Evolutionary conservation across 2,888 invertebrate species (phyloP), one percentile per base, ranked within the genome.

Genomic region (Axea sp.): DNA sequence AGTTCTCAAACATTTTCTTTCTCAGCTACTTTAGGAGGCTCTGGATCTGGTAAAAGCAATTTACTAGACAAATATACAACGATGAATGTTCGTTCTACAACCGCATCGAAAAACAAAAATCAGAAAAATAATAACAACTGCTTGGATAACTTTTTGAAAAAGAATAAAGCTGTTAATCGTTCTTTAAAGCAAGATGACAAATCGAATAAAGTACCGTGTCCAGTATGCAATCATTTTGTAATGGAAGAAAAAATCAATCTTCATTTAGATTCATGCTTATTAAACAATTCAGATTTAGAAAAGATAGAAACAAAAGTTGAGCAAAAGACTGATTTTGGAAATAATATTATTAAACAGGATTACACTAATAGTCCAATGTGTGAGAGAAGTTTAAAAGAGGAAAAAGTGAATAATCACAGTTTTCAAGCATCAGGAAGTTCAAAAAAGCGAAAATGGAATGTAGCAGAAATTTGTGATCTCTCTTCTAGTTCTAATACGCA

Each of bases 171-270:
- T n/a, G 31, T 14, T 53, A 5, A n/a, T n/a, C n/a, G n/a, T n/a
- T 22, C 24, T 90, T 64, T 90, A 90, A 77, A 87, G 85, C 1
- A 80, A 82, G 4, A 77, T 47, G 51, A 77, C 89, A 11, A 76
- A 80, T 2, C 14, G 2, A 88, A 89, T 0, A 90, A 89, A 78
- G 86, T 85, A 0, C 90, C 90, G 0, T 93, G 92, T 78, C 93
- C 92, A 0, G 89, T 91, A 79, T 93, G 93, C 78, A 87, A 90
- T 78, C 76, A 88, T 71, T 87, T 91, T 84, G 79, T 92, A 31
- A 86, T 88, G 76, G 88, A 89, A 78, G 78, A 75, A 9, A 85
- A 88, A 15, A 92, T 93, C 91, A 91, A 91, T 80, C 75, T 80
- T 1, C 93, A 93, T 87, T 89, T 93, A 47, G 91, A 92, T 84